Evolutionary conservation across 2,797 vertebrate genomes (phyloP).

Genomic region (Etheostoma nigrum): DNA sequence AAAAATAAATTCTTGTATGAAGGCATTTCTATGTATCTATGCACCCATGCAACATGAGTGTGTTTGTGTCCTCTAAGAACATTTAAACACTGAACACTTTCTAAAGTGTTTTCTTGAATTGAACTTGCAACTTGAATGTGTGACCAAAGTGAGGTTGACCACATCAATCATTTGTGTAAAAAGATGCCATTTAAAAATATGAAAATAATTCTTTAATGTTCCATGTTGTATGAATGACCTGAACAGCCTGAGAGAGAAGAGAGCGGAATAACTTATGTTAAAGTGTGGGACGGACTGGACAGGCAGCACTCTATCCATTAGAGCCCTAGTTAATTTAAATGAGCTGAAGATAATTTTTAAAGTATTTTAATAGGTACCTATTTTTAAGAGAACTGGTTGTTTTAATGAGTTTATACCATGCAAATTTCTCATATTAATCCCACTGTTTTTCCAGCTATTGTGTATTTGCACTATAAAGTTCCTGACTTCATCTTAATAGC

Average conservation of each 20-base stretch:
- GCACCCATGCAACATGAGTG: background rate
- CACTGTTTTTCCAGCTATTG: background rate
- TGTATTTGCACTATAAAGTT: background rate
- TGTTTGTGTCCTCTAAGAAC: background rate
- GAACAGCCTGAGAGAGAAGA: background rate
- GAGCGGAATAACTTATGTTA: background rate
- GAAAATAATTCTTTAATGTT: background rate
- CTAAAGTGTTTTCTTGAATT: background rate
- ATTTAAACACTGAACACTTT: slow-evolving; percentile 16
- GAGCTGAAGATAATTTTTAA: background rate
- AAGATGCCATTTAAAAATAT: background rate
- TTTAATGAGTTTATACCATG: background rate
- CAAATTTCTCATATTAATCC: background rate
- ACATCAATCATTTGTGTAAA: slow-evolving; percentile 1
- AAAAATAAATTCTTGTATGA: background rate
- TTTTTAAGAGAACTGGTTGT: background rate
- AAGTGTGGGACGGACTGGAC: background rate
- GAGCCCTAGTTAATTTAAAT: background rate
- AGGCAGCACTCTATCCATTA: background rate
- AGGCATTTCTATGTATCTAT: background rate
- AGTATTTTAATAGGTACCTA: background rate
- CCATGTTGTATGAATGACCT: background rate
- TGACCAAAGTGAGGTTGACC: background rate
- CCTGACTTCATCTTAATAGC: slow-evolving; percentile 8
- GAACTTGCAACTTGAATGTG: background rate